Percentiles rank a stretch among this genome's conserved stretches.
These are phyloP conservation scores for Tyria jacobaeae DNA, from an alignment of 2,888 invertebrate genomes.

Conservation along the genomic window DNA sequence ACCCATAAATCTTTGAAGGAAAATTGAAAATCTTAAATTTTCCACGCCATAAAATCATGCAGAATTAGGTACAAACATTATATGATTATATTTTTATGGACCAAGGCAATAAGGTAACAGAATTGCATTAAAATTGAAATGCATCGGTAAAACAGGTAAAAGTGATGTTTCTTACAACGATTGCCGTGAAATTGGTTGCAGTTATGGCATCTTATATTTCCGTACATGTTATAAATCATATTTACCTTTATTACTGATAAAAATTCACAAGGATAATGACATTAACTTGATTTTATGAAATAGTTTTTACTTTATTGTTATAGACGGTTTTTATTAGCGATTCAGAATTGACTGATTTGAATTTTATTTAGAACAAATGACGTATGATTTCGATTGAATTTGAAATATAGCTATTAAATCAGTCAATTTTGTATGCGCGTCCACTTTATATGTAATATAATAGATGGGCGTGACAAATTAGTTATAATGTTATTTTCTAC, in stretches of 20 bases:
- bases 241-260: conserved; percentile 52
- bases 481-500: too few species aligned
- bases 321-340: conserved; percentile 10
- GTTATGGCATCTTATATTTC: conserved; percentile 55
- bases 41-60: conserved; percentile 21
- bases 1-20: conserved; percentile 11
- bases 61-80: conserved; percentile 42
- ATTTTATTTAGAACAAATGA: conserved; percentile 6
- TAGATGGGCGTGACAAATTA: too few species aligned
- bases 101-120: conserved; percentile 50
- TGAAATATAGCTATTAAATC: neutral
- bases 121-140: conserved; percentile 61
- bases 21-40: conserved; percentile 20
- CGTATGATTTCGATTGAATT: neutral
- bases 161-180: conserved; percentile 52
- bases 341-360: conserved; percentile 9
- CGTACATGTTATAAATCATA: conserved; percentile 49
- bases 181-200: conserved; percentile 60
- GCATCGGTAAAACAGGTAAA: conserved; percentile 56
- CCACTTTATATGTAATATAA: too few species aligned
- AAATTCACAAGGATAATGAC: conserved; percentile 35
- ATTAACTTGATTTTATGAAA: conserved; percentile 39
- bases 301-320: conserved; percentile 20
- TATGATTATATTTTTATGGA: conserved; percentile 48
- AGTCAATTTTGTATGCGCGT: too few species aligned